Percentiles rank a stretch among this genome's conserved stretches.
Conservation (phyloP, 1,140 invertebrate genomes). For the Papilio dardanus region DNA sequence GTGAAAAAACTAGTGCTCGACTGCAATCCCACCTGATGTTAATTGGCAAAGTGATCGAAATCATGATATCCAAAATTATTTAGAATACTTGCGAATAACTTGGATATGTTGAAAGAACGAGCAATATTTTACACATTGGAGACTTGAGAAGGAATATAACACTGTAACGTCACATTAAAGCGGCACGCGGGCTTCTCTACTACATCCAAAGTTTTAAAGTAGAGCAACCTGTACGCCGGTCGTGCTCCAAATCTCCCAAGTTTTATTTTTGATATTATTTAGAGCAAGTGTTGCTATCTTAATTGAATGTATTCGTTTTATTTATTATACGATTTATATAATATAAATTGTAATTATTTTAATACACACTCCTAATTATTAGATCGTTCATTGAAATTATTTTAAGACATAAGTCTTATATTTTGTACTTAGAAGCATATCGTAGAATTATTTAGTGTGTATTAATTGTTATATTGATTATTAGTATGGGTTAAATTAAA, state of each 20-base stretch:
- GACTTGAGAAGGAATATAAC: not conserved
- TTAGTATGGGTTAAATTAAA: slow-evolving; percentile 39
- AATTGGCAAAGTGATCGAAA: not conserved
- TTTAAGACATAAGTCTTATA: slow-evolving; percentile 19
- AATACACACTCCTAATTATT: slow-evolving; percentile 20
- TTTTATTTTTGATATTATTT: slow-evolving; percentile 47
- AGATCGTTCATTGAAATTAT: slow-evolving; percentile 16
- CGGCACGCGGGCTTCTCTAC: slow-evolving; percentile 44
- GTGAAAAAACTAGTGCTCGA: not conserved
- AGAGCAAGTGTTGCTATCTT: slow-evolving; percentile 49
- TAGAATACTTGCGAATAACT: not conserved
- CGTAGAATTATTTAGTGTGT: slow-evolving; percentile 31
- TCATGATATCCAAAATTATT: not conserved
- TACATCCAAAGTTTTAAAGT: slow-evolving; percentile 27
- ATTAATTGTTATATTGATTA: slow-evolving; percentile 29
- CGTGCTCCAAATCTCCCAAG: slow-evolving; percentile 64
- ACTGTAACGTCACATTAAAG: slow-evolving; percentile 27
- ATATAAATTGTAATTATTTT: slow-evolving; percentile 29
- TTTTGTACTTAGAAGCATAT: slow-evolving; percentile 39
- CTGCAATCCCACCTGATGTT: slow-evolving; percentile 20
- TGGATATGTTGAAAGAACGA: not conserved
- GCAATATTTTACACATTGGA: not conserved
- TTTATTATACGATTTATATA: slow-evolving; percentile 43
- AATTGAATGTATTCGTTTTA: slow-evolving; percentile 54
- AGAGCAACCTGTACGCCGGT: slow-evolving; percentile 56